Evolutionary conservation across 2,888 invertebrate genomes (phyloP).

Genomic region (Tinea trinotella): DNA sequence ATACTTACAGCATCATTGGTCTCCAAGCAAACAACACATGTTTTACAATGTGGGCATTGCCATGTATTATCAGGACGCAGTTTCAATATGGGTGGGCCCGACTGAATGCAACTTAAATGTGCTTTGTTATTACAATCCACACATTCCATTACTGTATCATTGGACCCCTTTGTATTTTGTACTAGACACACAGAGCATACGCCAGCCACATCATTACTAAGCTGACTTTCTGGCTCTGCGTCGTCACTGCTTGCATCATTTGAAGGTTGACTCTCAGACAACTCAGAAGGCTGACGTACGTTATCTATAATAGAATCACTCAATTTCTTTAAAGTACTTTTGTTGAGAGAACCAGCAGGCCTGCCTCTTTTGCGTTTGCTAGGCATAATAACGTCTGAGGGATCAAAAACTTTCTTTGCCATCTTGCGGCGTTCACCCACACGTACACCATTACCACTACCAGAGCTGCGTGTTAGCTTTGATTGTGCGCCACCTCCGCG

Average conservation of each 20-base stretch:
- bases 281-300: slow-evolving; percentile 37
- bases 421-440: slow-evolving; percentile 78
- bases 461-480: slow-evolving; percentile 28
- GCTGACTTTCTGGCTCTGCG: slow-evolving; percentile 51
- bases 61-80: slow-evolving; percentile 79
- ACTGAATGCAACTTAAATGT: slow-evolving; percentile 78
- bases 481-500: slow-evolving; percentile 38
- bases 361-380: slow-evolving; percentile 79
- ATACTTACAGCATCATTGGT: slow-evolving; percentile 81
- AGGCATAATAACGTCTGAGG: slow-evolving; percentile 85
- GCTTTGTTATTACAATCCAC: slow-evolving; percentile 82
- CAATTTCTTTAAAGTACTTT: slow-evolving; percentile 69
- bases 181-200: slow-evolving; percentile 76
- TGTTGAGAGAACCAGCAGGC: slow-evolving; percentile 75
- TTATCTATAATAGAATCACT: slow-evolving; percentile 30
- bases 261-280: slow-evolving; percentile 54
- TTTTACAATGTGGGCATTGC: slow-evolving; percentile 93
- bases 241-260: slow-evolving; percentile 61
- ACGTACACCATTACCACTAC: slow-evolving; percentile 45
- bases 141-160: slow-evolving; percentile 77
- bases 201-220: slow-evolving; percentile 63
- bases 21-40: slow-evolving; percentile 86
- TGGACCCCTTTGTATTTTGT: slow-evolving; percentile 71
- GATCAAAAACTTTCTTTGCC: slow-evolving; percentile 89
- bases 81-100: slow-evolving; percentile 76